Evolutionary conservation across 2,797 vertebrate genomes (phyloP).

Genomic region (Rhabdomys pumilio): DNA sequence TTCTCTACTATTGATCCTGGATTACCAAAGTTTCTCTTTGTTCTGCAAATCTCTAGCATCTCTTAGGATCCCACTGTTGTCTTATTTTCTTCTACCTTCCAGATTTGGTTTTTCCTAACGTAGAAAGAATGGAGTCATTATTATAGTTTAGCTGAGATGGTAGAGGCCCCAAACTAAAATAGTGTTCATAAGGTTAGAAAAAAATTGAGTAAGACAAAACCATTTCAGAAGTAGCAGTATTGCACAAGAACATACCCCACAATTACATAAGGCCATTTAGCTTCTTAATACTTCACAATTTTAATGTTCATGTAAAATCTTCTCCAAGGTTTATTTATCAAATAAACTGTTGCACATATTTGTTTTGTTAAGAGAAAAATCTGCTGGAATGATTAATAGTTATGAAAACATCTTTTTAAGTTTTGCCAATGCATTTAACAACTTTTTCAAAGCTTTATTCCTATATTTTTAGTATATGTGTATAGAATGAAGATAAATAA

Average conservation of each 20-base stretch:
- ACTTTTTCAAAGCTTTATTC: conserved; percentile 4
- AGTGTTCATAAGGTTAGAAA: background rate
- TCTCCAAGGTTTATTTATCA: conserved; percentile 53
- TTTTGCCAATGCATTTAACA: conserved; percentile 24
- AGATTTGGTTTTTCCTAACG: background rate
- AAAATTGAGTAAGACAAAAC: background rate
- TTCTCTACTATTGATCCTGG: background rate
- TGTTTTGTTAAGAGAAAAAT: conserved; percentile 53
- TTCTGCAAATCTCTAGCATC: background rate
- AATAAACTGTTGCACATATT: conserved; percentile 33
- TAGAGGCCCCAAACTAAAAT: background rate
- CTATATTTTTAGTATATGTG: conserved; percentile 56
- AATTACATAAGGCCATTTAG: conserved; percentile 7
- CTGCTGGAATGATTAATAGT: conserved; percentile 48
- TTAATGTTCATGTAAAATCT: conserved; percentile 48
- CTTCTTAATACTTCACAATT: conserved; percentile 19
- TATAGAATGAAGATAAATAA: conserved; percentile 47
- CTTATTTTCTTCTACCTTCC: background rate
- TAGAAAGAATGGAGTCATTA: background rate
- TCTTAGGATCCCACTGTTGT: background rate
- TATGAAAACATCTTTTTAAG: conserved; percentile 56
- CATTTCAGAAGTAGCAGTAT: conserved; percentile 29
- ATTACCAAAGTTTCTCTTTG: conserved; percentile 6
- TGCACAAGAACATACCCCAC: background rate
- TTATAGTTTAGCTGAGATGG: background rate